Evolutionary conservation across 2,888 invertebrate species (phyloP), one percentile per base, ranked within the genome.

Genomic region (Pseudanteris insignis): DNA sequence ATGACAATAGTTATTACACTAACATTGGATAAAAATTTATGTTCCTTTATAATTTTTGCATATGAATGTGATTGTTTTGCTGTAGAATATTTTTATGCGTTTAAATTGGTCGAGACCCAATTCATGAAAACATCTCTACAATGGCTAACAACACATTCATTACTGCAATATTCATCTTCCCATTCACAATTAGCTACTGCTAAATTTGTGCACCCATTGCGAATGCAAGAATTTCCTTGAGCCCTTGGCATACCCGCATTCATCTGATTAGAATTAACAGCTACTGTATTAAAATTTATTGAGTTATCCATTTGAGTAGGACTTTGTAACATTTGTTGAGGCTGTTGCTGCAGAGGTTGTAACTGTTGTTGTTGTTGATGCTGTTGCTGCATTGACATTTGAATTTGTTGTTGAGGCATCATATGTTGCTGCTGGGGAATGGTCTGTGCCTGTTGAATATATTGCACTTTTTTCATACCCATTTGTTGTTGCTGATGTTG

Each of bases 81-180:
- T 88, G 86, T 81, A 87, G 86, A 82, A n/a, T n/a, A n/a, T n/a
- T n/a, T n/a, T 18, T 18, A 18, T 18, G 18, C 18, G 18, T 86
- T 89, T 82, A 89, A 90, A 84, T 91, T 90, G 74, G 89, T 88
- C 64, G 91, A 89, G 75, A 93, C 92, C 92, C 92, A 93, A 64
- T 89, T 90, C 77, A 89, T 90, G 84, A 92, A 93, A 65, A 95
- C 94, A 82, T 94, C 94, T 83, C 94, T 90, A 88, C 96, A 96
- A 82, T 96, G 96, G 81, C 90, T 91, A 79, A 95, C 93, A 66
- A 96, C 96, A 83, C 96, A 96, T 81, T 96, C 94, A 82, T 94
- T 95, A 82, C 94, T 94, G 84, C 96, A 96, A 81, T 95, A 96
- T 81, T 96, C 96, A 79, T 93, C 93, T 81, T 96, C 96, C 96